phyloP scores from a whole-genome alignment of 2,797 vertebrate genomes.

The Pangasius macronema region DNA sequence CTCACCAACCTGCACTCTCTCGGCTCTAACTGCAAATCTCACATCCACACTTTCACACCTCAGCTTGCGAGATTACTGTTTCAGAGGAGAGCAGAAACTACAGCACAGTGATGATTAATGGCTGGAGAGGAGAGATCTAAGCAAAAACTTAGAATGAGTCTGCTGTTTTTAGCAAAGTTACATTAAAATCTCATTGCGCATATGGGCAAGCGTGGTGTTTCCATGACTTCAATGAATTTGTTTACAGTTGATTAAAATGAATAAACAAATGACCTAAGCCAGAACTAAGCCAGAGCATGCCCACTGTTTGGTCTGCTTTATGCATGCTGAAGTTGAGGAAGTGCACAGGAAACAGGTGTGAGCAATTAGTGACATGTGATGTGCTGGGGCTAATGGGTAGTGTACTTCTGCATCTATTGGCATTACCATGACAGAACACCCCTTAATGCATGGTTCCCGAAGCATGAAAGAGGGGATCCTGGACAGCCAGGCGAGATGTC shows the following conservation, averaged over 20 bases:
- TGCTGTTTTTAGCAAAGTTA: background rate
- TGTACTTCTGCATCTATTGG: too few relatives aligned
- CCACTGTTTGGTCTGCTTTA: background rate
- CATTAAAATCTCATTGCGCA: background rate
- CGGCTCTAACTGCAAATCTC: background rate
- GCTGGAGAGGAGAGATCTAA: conserved; percentile 1
- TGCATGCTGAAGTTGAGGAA: background rate
- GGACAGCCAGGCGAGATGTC: too few relatives aligned
- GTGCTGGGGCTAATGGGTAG: too few relatives aligned
- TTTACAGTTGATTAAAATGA: background rate
- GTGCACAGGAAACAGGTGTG: too few relatives aligned
- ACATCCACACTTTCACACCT: conserved; percentile 8
- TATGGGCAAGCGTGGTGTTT: background rate
- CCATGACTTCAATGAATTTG: background rate
- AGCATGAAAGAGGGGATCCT: too few relatives aligned
- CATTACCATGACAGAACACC: too few relatives aligned
- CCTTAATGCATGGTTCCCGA: too few relatives aligned
- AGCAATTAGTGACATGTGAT: too few relatives aligned
- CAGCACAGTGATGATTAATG: conserved; percentile 12
- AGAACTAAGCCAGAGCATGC: background rate
- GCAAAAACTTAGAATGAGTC: background rate
- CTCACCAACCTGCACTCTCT: conserved; percentile 10
- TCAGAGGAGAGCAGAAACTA: conserved; percentile 2
- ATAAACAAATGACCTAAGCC: conserved; percentile 2
- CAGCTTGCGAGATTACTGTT: conserved; percentile 12